A percentile compares a stretch with the other conserved stretches of the same genome.
These are phyloP conservation scores for Aldabrachelys gigantea DNA, from an alignment of 2,113 vertebrate species.

Conservation along the genomic window DNA sequence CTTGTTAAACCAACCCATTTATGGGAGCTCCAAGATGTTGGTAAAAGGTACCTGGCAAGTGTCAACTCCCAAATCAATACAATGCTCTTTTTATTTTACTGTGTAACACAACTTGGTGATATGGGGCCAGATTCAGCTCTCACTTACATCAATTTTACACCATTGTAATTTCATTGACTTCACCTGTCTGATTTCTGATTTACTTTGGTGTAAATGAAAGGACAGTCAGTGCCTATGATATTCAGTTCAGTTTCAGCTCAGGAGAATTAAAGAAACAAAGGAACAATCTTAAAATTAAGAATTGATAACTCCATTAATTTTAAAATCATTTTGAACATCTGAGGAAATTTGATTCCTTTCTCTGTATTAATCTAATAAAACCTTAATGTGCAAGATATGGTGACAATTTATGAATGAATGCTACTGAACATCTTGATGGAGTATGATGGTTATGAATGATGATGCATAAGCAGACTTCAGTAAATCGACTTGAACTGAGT, in stretches of 20 bases:
- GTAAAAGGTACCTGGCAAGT: rapidly evolving
- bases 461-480: background rate
- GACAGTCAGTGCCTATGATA: background rate
- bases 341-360: background rate
- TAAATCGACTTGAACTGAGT: background rate
- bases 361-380: background rate
- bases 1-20: background rate
- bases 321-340: background rate
- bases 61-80: background rate
- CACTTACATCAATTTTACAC: background rate
- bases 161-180: background rate
- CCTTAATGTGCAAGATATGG: background rate
- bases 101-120: background rate
- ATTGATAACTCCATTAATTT: background rate
- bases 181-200: background rate
- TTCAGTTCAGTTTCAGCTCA: background rate
- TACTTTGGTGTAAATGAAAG: background rate
- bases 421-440: background rate
- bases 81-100: background rate
- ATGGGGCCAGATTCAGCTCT: background rate
- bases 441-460: background rate
- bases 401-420: background rate
- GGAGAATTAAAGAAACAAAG: background rate
- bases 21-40: rapidly evolving
- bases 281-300: background rate